Base-by-base conservation (phyloP, 1,140 invertebrate genomes). In the Drosophila pallidifrons region DNA sequence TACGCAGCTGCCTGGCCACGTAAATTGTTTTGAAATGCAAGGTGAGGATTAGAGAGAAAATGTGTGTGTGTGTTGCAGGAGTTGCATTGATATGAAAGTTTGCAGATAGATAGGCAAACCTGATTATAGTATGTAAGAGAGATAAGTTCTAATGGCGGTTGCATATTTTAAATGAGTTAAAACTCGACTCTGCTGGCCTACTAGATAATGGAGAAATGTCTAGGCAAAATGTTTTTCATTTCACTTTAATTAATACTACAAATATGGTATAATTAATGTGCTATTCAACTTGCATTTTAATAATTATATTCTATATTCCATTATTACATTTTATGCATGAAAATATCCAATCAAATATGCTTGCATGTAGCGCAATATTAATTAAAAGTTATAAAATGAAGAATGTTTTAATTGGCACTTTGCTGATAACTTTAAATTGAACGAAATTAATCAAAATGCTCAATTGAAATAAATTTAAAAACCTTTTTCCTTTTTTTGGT, bases 21-120 rank as follows among this genome's bases (percentile, higher is more conserved):
- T 77, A 81, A 87, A 87, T 88, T 88, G 83, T 88, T 88, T 80
- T 74, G 77, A 75, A 79, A 88, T 82, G 72, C 76, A 63, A 88
- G 83, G 72, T 87, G 83, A 80, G 83, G 83, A 87, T 88, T 88
- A 82, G 76, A 80, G 76, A 79, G 20, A 25, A 0, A 82, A 82
- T 87, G 79, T 82, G 49, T 35, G 60, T 79, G 79, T 87, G 76
- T 82, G 54, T 35, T 57, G 38, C 70, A 77, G 68, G 64, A 83
- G 82, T 82, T 76, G 76, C 71, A 82, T 72, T 64, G 61, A 86
- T 68, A 79, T 66, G 72, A 88, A 86, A 82, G 76, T 86, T 82
- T 87, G 71, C 71, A 38, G 47, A n/a, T n/a, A 69, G 63, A 13
- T 51, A 8, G 57, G 13, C 15, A 35, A 46, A 43, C 38, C 55